A percentile compares a stretch with the other conserved stretches of the same genome.
Conservation (phyloP, 2,888 invertebrate genomes). For the Dinocampus coccinellae region DNA sequence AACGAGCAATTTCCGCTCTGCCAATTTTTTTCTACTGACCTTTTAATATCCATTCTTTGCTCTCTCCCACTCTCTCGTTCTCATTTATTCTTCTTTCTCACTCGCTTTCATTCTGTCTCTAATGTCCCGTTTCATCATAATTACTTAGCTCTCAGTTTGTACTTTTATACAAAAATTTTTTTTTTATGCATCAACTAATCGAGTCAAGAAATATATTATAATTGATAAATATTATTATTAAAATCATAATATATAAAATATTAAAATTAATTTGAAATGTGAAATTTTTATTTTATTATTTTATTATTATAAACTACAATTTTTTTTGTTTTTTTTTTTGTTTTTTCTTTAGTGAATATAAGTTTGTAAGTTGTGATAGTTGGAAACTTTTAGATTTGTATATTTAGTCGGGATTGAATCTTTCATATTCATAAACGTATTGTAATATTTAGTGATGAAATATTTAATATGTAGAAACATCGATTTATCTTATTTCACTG, state of each 20-base stretch:
- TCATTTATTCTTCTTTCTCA: not conserved
- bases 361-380: no score
- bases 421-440: no score
- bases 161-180: not conserved
- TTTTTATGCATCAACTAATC: not conserved
- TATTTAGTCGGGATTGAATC: no score
- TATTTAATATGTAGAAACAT: no score
- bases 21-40: constrained; percentile 28
- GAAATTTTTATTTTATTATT: no score
- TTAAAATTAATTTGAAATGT: no score
- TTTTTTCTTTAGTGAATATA: no score
- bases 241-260: not conserved
- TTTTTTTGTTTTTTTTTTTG: no score
- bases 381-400: no score
- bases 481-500: no score
- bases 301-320: no score
- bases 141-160: constrained; percentile 9
- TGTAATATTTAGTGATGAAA: no score
- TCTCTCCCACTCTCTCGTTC: not conserved
- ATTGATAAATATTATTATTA: not conserved
- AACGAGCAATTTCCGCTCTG: constrained; percentile 35
- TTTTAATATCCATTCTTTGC: constrained; percentile 24
- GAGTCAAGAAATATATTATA: not conserved
- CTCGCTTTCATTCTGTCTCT: not conserved
- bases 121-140: constrained; percentile 26